Conservation (phyloP, 2,888 invertebrate genomes). For the Idaea dimidiata region DNA sequence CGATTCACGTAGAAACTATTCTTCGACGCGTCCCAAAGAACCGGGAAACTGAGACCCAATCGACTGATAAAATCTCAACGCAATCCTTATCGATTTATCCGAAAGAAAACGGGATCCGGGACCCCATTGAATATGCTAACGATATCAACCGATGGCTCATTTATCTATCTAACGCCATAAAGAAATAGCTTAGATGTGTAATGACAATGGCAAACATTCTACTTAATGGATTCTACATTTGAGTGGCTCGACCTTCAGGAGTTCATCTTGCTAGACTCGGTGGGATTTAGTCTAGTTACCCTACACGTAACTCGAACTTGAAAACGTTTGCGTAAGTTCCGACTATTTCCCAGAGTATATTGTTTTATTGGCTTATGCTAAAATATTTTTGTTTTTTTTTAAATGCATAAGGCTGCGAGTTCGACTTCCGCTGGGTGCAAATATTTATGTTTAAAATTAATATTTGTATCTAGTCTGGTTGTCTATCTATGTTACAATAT, state of each 20-base stretch:
- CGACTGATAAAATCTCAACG: slow-evolving; percentile 30
- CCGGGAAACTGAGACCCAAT: slow-evolving; percentile 31
- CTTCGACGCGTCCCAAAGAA: slow-evolving; percentile 23
- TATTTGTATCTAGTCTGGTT: too few species aligned
- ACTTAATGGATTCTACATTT: background rate
- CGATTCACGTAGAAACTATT: slow-evolving; percentile 25
- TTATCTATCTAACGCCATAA: slow-evolving; percentile 3
- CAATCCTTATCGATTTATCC: slow-evolving; percentile 27
- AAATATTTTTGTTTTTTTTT: too few species aligned
- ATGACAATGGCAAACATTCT: background rate
- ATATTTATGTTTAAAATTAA: too few species aligned
- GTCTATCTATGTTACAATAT: too few species aligned
- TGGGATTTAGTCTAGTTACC: too few species aligned
- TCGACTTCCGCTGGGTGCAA: too few species aligned
- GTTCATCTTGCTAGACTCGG: too few species aligned
- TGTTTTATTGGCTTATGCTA: too few species aligned
- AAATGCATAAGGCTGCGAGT: too few species aligned
- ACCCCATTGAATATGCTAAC: slow-evolving; percentile 7
- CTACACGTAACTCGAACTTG: too few species aligned
- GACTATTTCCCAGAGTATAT: too few species aligned
- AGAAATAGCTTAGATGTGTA: background rate
- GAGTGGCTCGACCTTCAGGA: background rate
- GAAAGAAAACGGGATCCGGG: slow-evolving; percentile 25
- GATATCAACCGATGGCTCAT: slow-evolving; percentile 3
- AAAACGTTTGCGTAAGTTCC: too few species aligned